Evolutionary conservation across 2,113 vertebrate genomes (phyloP).

Genomic region (Gracilinanus agilis): DNA sequence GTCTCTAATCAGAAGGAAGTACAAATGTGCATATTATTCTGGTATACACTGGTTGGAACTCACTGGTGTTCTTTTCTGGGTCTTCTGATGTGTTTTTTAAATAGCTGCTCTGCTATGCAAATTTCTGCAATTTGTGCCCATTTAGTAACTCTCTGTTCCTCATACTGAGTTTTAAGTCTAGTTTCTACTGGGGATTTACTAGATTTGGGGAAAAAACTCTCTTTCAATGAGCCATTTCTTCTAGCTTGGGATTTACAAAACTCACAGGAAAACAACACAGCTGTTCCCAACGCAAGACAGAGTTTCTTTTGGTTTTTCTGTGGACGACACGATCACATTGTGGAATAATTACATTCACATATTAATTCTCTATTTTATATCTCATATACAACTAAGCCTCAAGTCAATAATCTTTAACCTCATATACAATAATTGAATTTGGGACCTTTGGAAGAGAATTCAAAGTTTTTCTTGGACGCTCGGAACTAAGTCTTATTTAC

Average conservation of each 20-base stretch:
- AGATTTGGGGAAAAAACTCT: slow-evolving; percentile 47
- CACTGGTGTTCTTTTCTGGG: slow-evolving; percentile 58
- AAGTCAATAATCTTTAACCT: slow-evolving; percentile 25
- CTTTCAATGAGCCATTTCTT: slow-evolving; percentile 47
- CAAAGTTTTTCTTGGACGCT: neutral
- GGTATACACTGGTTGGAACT: slow-evolving; percentile 31
- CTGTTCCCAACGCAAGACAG: slow-evolving; percentile 60
- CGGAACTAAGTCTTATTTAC: neutral
- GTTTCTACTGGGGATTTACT: slow-evolving; percentile 65
- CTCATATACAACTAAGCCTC: slow-evolving; percentile 39
- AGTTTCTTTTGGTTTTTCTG: slow-evolving; percentile 52
- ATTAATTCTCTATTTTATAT: slow-evolving; percentile 61
- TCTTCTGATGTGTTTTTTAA: slow-evolving; percentile 56
- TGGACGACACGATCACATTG: neutral
- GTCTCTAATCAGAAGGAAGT: slow-evolving; percentile 63
- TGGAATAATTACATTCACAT: slow-evolving; percentile 47
- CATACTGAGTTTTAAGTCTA: slow-evolving; percentile 70
- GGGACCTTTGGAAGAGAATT: neutral
- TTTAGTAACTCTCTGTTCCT: slow-evolving; percentile 57
- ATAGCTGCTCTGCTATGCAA: slow-evolving; percentile 56
- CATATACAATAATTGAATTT: slow-evolving; percentile 1
- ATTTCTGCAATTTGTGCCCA: slow-evolving; percentile 66
- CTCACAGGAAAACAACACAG: slow-evolving; percentile 43
- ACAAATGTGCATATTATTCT: slow-evolving; percentile 39
- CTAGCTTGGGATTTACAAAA: slow-evolving; percentile 67